Percentiles rank a stretch among this genome's conserved stretches.
Evolutionary conservation across 2,888 invertebrate genomes (phyloP).

Genomic region (Chymomyza procnemis): DNA sequence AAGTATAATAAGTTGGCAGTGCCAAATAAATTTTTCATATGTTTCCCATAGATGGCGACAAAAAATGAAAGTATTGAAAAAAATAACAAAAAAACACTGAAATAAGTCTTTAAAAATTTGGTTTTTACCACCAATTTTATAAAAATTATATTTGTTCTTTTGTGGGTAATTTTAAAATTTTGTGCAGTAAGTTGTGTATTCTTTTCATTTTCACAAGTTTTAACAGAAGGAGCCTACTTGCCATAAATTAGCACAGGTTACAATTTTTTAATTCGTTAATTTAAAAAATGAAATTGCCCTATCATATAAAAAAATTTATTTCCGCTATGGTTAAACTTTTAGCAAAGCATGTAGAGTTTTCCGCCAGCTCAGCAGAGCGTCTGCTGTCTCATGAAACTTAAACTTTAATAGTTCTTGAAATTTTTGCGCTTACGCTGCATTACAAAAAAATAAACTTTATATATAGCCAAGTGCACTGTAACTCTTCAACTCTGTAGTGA

Average conservation of each 20-base stretch:
- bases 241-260: too few relatives aligned
- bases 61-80: too few relatives aligned
- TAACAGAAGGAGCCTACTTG: too few relatives aligned
- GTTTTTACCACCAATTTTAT: too few relatives aligned
- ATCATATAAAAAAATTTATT: background rate
- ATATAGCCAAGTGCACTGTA: slow-evolving; percentile 41
- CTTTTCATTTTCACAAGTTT: too few relatives aligned
- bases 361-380: background rate
- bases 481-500: slow-evolving; percentile 41
- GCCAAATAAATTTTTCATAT: background rate
- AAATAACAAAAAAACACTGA: too few relatives aligned
- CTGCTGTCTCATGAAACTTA: background rate
- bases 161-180: too few relatives aligned
- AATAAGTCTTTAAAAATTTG: too few relatives aligned
- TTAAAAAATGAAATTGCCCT: too few relatives aligned
- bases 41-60: background rate
- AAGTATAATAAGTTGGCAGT: background rate
- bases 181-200: too few relatives aligned
- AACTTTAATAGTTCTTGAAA: slow-evolving; percentile 25
- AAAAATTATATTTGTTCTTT: too few relatives aligned
- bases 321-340: background rate
- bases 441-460: slow-evolving; percentile 45
- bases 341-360: background rate
- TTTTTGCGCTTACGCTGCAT: slow-evolving; percentile 54
- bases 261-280: too few relatives aligned